Percentiles rank a stretch among this genome's conserved stretches.
These are phyloP conservation scores for Trichonephila clavipes DNA, from an alignment of 1,140 invertebrate species.

Conservation along the genomic window DNA sequence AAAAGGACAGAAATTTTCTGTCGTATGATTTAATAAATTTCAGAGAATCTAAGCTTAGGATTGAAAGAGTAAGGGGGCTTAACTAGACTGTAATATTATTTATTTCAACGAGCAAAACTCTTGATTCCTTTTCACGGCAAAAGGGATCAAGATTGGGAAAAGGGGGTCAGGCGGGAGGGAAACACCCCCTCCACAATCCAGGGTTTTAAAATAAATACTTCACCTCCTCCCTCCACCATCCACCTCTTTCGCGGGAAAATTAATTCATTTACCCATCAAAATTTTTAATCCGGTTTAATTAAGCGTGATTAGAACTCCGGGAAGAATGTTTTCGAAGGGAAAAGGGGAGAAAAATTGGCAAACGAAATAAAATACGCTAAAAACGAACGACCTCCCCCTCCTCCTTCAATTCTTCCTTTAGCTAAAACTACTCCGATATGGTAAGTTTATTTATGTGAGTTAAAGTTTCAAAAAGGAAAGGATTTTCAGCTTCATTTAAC, in stretches of 20 bases:
- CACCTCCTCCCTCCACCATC: not conserved
- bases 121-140: constrained; percentile 3
- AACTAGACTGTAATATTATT: constrained; percentile 64
- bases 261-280: constrained; percentile 75
- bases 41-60: constrained; percentile 52
- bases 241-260: constrained; percentile 11
- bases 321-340: constrained; percentile 24
- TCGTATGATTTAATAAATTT: constrained; percentile 75
- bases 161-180: not conserved
- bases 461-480: constrained; percentile 30
- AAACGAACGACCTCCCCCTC: not conserved
- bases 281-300: constrained; percentile 76
- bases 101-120: constrained; percentile 58
- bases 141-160: constrained; percentile 50
- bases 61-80: constrained; percentile 53
- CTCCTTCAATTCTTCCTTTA: not conserved
- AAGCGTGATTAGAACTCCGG: constrained; percentile 69
- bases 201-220: constrained; percentile 74
- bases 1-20: constrained; percentile 56
- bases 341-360: constrained; percentile 9
- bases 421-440: not conserved
- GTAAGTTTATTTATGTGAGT: constrained; percentile 23
- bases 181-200: not conserved
- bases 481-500: constrained; percentile 66
- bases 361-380: constrained; percentile 50